Base-by-base conservation (phyloP, 2,888 invertebrate genomes). In the Galeopsomyia nigrocyanea region DNA sequence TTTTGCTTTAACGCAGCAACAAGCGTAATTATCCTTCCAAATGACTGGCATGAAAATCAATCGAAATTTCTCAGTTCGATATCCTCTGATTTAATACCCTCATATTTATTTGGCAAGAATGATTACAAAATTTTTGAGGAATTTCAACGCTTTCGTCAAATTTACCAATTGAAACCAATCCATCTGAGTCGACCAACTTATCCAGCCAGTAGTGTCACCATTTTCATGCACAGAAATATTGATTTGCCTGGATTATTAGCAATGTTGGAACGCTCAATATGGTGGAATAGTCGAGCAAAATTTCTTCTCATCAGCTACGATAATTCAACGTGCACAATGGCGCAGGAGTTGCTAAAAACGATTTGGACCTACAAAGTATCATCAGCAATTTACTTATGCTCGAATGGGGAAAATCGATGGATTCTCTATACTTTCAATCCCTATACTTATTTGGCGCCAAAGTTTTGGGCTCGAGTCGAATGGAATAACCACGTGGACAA, bases 401-500 rank as follows among this genome's bases (percentile, higher is more conserved):
- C 0, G 16, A 17, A 3, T 10, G 10, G 13, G 17, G 22, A 26
- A 5, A 17, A 26, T 17, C 3, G 26, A 17, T 3, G 49, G 2
- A 7, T 26, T 9, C n/a, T 55, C 5, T 65, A 47, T 47, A 55
- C 55, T 16, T 65, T 22, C 16, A 65, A 65, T 49, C 56, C 56
- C 13, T 65, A 22, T 17, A 9, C 31, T 7, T 10, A 31, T n/a
- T 46, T 10, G 3, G 64, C 55, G 0, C 55, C 65, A 53, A 49
- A 16, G n/a, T 46, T 22, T 16, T 65, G 65, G 65, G 39, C 14
- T 17, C 5, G 7, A 17, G 22, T 13, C 0, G 1, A 50, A 22
- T 5, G 7, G 31, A 31, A n/a, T n/a, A n/a, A n/a, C n/a, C 31
- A 5, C 1, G 3, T 31, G 7, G 31, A 31, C 26, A 14, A 31